phyloP scores from a whole-genome alignment of 2,797 vertebrate species.

The Adelosebastes latens region DNA sequence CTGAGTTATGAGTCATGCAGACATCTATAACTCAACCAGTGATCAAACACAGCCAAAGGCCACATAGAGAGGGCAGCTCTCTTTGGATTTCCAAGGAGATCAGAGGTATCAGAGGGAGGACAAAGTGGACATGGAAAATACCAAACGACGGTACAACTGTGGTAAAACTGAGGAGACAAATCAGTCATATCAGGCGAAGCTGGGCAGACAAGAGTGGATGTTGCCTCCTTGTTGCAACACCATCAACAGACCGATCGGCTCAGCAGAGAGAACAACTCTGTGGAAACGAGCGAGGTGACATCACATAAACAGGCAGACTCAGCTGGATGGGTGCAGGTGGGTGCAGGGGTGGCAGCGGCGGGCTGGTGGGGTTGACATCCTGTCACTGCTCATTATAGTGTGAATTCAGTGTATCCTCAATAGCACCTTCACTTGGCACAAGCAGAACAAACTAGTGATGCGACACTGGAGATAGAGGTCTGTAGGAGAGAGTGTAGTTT shows the following conservation, averaged over 20 bases:
- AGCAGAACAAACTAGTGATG: constrained; percentile 36
- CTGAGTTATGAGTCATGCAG: constrained; percentile 58
- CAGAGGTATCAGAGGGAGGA: constrained; percentile 21
- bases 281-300: constrained; percentile 43
- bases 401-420: constrained; percentile 63
- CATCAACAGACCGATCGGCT: constrained; percentile 22
- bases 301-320: constrained; percentile 59
- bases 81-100: constrained; percentile 38
- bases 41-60: constrained; percentile 64
- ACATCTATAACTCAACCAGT: constrained; percentile 65
- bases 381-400: constrained; percentile 74
- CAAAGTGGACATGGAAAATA: constrained; percentile 10
- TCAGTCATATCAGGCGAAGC: neutral
- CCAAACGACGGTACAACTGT: neutral
- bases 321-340: constrained; percentile 78
- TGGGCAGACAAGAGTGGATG: neutral
- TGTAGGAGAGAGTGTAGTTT: constrained; percentile 14
- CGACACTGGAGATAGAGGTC: constrained; percentile 36
- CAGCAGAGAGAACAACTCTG: neutral
- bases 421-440: constrained; percentile 62
- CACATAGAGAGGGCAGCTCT: constrained; percentile 37
- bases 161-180: neutral
- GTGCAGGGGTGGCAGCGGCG: constrained; percentile 54
- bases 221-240: constrained; percentile 45
- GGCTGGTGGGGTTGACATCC: constrained; percentile 64